Conservation (phyloP, 2,113 vertebrate genomes). For the Dryoscopus gambensis region DNA sequence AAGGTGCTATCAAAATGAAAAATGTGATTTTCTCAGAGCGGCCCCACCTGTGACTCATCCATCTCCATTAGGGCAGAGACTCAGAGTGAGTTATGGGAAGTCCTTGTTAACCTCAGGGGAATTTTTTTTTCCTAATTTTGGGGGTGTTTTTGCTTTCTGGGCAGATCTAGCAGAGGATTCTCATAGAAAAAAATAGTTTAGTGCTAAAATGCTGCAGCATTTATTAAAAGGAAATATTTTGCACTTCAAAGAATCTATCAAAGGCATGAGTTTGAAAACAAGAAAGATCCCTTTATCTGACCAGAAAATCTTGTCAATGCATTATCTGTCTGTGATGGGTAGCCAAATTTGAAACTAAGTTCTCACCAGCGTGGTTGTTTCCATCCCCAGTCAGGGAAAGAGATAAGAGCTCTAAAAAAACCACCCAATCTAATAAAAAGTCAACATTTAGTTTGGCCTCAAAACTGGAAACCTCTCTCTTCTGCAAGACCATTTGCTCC, state of each 20-base stretch:
- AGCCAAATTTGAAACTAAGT: not conserved
- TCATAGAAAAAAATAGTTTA: not conserved
- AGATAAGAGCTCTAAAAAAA: not conserved
- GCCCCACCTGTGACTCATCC: slow-evolving; percentile 49
- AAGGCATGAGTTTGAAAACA: not conserved
- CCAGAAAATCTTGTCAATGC: not conserved
- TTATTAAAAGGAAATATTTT: slow-evolving; percentile 9
- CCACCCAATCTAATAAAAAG: not conserved
- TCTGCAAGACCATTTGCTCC: not conserved
- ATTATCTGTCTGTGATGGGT: not conserved
- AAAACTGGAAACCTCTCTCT: not conserved
- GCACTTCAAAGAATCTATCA: not conserved
- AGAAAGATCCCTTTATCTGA: not conserved
- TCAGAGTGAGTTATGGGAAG: not conserved
- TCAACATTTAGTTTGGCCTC: slow-evolving; percentile 34
- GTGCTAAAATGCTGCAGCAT: not conserved
- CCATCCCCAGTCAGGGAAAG: not conserved
- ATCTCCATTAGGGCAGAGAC: slow-evolving; percentile 19
- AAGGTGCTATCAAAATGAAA: slow-evolving; percentile 40
- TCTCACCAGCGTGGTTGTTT: slow-evolving; percentile 9
- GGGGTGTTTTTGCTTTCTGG: not conserved
- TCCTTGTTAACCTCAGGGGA: not conserved
- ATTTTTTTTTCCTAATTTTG: not conserved
- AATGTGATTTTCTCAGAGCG: not conserved
- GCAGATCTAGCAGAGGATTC: not conserved